Conservation (phyloP, 2,113 vertebrate genomes). For the Boleophthalmus pectinirostris region DNA sequence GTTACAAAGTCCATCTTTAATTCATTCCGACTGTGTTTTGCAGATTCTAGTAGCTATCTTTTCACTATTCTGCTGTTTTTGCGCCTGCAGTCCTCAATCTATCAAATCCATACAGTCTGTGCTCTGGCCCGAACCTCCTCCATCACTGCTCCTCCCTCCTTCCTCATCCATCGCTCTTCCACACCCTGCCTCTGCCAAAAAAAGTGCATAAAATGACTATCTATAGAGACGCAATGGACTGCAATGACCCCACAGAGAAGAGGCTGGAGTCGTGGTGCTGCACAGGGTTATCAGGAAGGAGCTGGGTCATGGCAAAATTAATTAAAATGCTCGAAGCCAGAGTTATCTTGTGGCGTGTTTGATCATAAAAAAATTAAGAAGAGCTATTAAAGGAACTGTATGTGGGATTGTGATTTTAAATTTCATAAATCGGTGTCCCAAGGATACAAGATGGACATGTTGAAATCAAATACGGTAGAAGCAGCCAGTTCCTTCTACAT, state of each 20-base stretch:
- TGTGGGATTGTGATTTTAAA: no score
- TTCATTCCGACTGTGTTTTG: no score
- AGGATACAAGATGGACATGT: no score
- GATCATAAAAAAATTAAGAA: no score
- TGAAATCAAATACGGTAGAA: no score
- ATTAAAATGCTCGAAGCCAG: no score
- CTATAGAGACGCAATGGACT: neutral
- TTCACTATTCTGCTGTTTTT: neutral
- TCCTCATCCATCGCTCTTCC: conserved; percentile 5
- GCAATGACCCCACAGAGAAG: neutral
- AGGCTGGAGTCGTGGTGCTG: neutral
- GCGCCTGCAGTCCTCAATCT: neutral
- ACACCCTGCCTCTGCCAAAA: neutral
- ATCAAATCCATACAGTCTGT: neutral
- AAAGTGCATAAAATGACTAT: neutral
- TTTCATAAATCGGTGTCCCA: no score
- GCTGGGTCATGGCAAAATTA: neutral
- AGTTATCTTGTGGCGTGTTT: no score
- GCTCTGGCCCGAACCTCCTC: neutral
- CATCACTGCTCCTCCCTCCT: neutral
- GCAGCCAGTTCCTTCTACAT: no score
- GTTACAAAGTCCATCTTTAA: neutral
- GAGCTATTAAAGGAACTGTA: no score
- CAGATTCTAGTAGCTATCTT: neutral
- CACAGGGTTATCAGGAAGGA: neutral